These are phyloP conservation scores for Cantharis rustica DNA, from an alignment of 2,888 invertebrate genomes.

Conservation along the genomic window DNA sequence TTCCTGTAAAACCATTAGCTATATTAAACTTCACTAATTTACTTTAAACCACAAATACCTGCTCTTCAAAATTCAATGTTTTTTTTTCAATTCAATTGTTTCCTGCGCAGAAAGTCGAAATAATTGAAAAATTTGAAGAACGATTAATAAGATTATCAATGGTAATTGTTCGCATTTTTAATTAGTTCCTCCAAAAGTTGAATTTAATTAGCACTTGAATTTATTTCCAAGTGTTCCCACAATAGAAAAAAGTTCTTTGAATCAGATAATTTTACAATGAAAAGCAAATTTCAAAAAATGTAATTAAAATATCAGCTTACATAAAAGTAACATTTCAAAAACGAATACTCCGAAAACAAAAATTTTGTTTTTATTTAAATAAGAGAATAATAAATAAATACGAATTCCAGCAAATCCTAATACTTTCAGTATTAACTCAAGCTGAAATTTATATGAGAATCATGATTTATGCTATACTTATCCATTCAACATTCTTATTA, in stretches of 20 bases:
- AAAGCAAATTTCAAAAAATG: background rate
- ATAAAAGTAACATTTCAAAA: background rate
- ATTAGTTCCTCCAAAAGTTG: background rate
- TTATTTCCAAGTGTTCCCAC: background rate
- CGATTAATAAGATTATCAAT: background rate
- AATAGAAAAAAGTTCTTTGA: background rate
- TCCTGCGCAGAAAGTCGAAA: background rate
- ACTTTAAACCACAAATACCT: background rate
- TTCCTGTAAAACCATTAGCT: background rate
- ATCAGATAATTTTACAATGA: background rate
- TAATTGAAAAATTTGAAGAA: background rate
- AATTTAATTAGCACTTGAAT: background rate
- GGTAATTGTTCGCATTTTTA: background rate
- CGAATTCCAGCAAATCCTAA: background rate
- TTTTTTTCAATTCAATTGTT: background rate
- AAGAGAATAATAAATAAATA: background rate
- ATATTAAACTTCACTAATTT: background rate
- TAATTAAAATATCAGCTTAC: background rate
- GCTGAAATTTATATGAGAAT: background rate
- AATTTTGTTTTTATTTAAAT: background rate
- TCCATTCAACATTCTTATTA: background rate
- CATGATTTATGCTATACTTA: background rate
- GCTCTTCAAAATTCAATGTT: background rate
- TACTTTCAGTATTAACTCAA: background rate
- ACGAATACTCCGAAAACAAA: too few relatives aligned